Conservation (phyloP, 30 jellyfish, hydroid and myxozoan genomes). For the Cassiopea andromeda region DNA sequence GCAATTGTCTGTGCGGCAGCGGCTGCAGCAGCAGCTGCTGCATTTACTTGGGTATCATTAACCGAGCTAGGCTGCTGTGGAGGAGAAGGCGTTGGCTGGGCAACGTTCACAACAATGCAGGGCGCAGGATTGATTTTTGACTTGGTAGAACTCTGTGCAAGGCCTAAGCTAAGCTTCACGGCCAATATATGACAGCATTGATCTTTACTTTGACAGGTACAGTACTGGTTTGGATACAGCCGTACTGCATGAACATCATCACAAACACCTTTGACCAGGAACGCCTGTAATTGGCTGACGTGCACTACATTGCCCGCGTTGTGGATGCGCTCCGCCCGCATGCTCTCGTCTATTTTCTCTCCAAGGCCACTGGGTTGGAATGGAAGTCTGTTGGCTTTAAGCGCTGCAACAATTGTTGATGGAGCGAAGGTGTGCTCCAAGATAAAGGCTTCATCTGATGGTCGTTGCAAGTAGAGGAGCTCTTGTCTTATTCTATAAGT, state of each 20-base stretch:
- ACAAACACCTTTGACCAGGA: conserved; percentile 82
- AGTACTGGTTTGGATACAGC: conserved; percentile 90
- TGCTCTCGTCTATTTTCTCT: conserved; percentile 51
- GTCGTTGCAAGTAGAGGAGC: conserved; percentile 72
- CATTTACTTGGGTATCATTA: conserved; percentile 20
- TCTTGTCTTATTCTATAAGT: conserved; percentile 72
- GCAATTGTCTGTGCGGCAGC: conserved; percentile 70
- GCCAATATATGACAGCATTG: conserved; percentile 95
- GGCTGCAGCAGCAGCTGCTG: conserved; percentile 8
- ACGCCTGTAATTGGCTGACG: conserved; percentile 83
- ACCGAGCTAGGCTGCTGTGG: conserved; percentile 26
- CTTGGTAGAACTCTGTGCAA: conserved; percentile 67
- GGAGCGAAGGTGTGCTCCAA: conserved; percentile 60
- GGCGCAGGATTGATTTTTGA: conserved; percentile 66
- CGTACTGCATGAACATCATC: conserved; percentile 91
- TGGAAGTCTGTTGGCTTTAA: conserved; percentile 73
- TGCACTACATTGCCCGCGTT: conserved; percentile 84
- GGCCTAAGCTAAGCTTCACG: conserved; percentile 88
- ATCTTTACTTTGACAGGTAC: conserved; percentile 85
- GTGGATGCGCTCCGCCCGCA: conserved; percentile 88
- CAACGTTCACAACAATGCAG: conserved; percentile 46
- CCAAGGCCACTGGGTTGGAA: conserved; percentile 64
- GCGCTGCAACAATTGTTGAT: conserved; percentile 46
- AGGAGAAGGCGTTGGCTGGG: conserved; percentile 33
- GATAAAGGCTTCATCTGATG: conserved; percentile 76